phyloP scores from a whole-genome alignment of 2,797 vertebrate genomes.

The Caiman crocodilus region DNA sequence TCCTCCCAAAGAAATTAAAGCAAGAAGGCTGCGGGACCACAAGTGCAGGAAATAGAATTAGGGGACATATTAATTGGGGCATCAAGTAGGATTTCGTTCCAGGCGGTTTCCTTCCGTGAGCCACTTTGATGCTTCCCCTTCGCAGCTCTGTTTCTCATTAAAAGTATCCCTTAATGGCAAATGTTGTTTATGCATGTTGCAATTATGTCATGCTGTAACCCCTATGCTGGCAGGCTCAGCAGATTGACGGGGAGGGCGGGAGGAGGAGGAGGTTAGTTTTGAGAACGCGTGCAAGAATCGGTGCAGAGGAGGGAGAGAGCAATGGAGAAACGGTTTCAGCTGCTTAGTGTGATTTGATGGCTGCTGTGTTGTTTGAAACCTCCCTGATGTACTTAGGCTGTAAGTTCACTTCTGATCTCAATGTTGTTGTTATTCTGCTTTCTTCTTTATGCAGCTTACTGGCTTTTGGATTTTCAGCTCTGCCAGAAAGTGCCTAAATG shows the following conservation, averaged over 20 bases:
- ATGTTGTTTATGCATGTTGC: slow-evolving; percentile 83
- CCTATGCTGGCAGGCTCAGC: slow-evolving; percentile 66
- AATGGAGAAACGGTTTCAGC: not conserved
- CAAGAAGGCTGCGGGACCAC: slow-evolving; percentile 83
- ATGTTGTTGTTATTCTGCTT: not conserved
- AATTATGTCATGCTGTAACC: slow-evolving; percentile 83
- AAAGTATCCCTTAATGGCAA: slow-evolving; percentile 85
- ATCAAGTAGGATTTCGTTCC: slow-evolving; percentile 88
- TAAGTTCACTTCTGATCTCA: rapidly evolving
- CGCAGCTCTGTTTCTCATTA: slow-evolving; percentile 88
- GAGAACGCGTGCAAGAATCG: slow-evolving; percentile 15
- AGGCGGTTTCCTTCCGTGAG: slow-evolving; percentile 88
- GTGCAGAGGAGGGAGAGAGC: not conserved
- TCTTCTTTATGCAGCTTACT: not conserved
- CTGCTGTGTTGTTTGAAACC: not conserved
- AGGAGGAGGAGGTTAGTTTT: slow-evolving; percentile 45
- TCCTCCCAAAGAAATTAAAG: slow-evolving; percentile 87
- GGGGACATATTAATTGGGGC: slow-evolving; percentile 89
- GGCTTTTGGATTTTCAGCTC: not conserved
- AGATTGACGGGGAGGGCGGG: slow-evolving; percentile 62
- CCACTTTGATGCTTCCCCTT: slow-evolving; percentile 86
- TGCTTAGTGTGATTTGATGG: not conserved
- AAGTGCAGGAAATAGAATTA: slow-evolving; percentile 90
- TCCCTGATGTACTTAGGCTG: not conserved
- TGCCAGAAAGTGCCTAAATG: not conserved